Evolutionary conservation across 2,888 invertebrate species (phyloP), one percentile per base, ranked within the genome.

Genomic region (Oeneis ivallda): DNA sequence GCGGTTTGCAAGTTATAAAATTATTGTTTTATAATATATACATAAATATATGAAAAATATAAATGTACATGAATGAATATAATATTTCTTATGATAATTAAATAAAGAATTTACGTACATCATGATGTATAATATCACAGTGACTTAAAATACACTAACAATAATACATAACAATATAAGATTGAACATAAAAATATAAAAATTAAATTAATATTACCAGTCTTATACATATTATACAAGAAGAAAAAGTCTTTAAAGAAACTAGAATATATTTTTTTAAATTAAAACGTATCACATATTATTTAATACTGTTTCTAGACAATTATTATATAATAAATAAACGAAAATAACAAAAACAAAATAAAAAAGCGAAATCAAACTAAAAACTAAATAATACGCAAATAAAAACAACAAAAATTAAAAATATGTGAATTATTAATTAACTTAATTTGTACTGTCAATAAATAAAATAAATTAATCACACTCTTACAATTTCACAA

Each of bases 381-480:
- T 2, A 17, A 17, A 47, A 47, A 41, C 13, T 9, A 49, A 54
- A 47, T 54, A 56, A 19, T 26, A 47, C 17, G 8, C 17, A 15
- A 45, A 52, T 11, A 11, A 41, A 32, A 54, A n/a, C 6, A 64
- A 45, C 15, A 62, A 57, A 43, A 53, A 58, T 6, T 37, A 37
- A 54, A 8, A 17, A 63, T 9, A 49, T 2, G 32, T 17, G 17
- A 43, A 32, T 10, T 57, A 45, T 13, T 49, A 19, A 19, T 1
- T 49, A 50, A 58, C 45, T 67, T 65, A 67, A 32, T 5, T 45
- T 43, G 32, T 50, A 66, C 39, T 65, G 60, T 37, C 1, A 54
- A 68, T 67, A 66, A 50, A 64, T 62, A 57, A 69, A 64, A 67
- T 64, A 64, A 65, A 65, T 64, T 67, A 56, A 64, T 19, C 10